phyloP scores from a whole-genome alignment of 2,797 vertebrate species.

The Scolopax rusticola region DNA sequence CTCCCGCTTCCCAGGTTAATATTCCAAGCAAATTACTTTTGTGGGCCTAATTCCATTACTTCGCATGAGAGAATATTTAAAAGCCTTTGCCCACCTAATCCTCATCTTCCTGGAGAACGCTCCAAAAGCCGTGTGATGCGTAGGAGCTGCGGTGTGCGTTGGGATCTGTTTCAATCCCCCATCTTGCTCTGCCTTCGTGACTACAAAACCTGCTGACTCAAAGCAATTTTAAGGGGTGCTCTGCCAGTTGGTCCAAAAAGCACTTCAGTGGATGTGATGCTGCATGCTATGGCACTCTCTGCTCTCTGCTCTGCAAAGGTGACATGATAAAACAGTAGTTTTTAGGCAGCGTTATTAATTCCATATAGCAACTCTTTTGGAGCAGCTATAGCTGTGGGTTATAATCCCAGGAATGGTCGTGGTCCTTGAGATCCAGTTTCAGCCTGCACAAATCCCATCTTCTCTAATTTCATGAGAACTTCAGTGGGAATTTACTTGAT shows the following conservation, averaged over 20 bases:
- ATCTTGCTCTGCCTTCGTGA: background rate
- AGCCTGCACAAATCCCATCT: background rate
- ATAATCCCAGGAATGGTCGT: background rate
- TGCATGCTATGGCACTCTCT: background rate
- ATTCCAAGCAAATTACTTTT: constrained; percentile 70
- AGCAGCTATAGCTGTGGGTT: background rate
- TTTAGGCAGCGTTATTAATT: background rate
- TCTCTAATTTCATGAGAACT: background rate
- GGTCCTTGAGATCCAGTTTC: background rate
- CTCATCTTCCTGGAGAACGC: constrained; percentile 9
- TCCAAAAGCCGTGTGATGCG: background rate
- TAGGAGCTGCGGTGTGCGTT: background rate
- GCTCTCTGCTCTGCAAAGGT: background rate
- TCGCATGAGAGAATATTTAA: constrained; percentile 30
- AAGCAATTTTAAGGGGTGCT: background rate
- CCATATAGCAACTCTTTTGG: background rate
- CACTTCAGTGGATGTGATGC: background rate
- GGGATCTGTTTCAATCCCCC: background rate
- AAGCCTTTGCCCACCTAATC: constrained; percentile 42
- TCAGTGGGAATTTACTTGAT: background rate
- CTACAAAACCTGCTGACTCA: background rate
- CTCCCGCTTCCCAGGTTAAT: constrained; percentile 68
- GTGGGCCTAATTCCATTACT: constrained; percentile 40
- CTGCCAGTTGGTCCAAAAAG: background rate
- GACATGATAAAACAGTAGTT: background rate